Evolutionary conservation across 2,888 invertebrate species (phyloP).

Genomic region (Lochmaea capreae): DNA sequence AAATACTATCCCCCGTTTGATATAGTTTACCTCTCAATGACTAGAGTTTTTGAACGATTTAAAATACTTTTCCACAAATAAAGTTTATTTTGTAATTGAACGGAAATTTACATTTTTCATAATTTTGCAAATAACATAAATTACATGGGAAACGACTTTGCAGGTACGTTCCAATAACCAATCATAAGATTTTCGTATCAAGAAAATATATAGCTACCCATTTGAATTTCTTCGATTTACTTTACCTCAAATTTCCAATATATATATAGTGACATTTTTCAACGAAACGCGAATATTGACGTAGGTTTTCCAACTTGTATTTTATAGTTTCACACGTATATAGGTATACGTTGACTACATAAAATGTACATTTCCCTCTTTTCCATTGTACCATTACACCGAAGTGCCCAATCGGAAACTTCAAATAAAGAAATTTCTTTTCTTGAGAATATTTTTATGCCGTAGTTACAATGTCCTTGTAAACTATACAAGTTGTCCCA

Average conservation of each 20-base stretch:
- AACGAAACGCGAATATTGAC: constrained; percentile 21
- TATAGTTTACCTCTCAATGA: no score
- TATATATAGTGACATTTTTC: constrained; percentile 26
- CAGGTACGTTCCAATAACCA: constrained; percentile 6
- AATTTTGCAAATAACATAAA: no score
- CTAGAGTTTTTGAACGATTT: no score
- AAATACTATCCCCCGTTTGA: no score
- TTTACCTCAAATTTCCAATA: constrained; percentile 22
- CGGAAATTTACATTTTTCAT: no score
- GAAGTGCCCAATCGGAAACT: constrained; percentile 13
- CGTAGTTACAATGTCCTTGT: not conserved
- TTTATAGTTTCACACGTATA: constrained; percentile 29
- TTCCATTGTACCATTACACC: constrained; percentile 23
- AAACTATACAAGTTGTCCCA: not conserved
- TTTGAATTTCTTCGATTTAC: constrained; percentile 28
- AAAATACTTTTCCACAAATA: no score
- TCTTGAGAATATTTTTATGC: not conserved
- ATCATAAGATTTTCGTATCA: constrained; percentile 6
- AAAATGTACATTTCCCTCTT: constrained; percentile 19
- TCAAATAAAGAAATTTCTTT: not conserved
- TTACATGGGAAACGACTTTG: not conserved
- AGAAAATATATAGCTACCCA: constrained; percentile 25
- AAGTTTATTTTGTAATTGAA: no score
- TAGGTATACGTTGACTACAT: constrained; percentile 17
- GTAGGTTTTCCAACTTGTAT: constrained; percentile 22